Conservation (phyloP, 2,797 vertebrate genomes). For the Hippocampus kuda region DNA sequence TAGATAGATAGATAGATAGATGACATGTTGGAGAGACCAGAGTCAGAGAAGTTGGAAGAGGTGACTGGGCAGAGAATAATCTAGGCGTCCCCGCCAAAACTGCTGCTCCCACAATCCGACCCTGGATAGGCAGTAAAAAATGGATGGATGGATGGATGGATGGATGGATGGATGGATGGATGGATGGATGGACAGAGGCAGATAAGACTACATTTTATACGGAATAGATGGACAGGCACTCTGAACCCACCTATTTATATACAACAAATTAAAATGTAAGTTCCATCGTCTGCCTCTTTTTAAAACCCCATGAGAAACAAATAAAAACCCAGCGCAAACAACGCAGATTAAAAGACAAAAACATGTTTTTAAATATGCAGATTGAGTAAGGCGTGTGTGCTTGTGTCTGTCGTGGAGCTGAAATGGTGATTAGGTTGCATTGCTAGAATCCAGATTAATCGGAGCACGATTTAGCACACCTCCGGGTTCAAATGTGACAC, state of each 20-base stretch:
- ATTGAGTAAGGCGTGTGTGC: slow-evolving; percentile 22
- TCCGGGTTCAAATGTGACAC: slow-evolving; percentile 49
- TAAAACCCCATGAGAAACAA: not conserved
- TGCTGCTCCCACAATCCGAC: too few species aligned
- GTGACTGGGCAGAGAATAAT: too few species aligned
- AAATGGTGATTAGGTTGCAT: slow-evolving; percentile 27
- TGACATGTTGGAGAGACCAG: too few species aligned
- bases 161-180: too few species aligned
- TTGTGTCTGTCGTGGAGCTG: slow-evolving; percentile 8
- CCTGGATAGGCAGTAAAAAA: too few species aligned
- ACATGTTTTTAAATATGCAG: slow-evolving; percentile 24
- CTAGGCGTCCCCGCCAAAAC: too few species aligned
- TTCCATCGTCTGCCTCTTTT: not conserved
- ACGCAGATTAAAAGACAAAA: slow-evolving; percentile 8
- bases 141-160: too few species aligned
- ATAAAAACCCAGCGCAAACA: not conserved
- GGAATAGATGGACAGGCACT: too few species aligned
- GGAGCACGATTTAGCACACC: slow-evolving; percentile 43
- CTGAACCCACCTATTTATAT: not conserved
- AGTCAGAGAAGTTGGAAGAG: too few species aligned
- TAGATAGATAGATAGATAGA: too few species aligned
- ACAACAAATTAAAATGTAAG: not conserved
- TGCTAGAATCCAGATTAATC: slow-evolving; percentile 48
- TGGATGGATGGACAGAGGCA: too few species aligned
- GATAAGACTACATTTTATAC: too few species aligned